These are phyloP conservation scores for Neolamprologus variostigma DNA, from an alignment of 2,113 vertebrate genomes.

Conservation along the genomic window DNA sequence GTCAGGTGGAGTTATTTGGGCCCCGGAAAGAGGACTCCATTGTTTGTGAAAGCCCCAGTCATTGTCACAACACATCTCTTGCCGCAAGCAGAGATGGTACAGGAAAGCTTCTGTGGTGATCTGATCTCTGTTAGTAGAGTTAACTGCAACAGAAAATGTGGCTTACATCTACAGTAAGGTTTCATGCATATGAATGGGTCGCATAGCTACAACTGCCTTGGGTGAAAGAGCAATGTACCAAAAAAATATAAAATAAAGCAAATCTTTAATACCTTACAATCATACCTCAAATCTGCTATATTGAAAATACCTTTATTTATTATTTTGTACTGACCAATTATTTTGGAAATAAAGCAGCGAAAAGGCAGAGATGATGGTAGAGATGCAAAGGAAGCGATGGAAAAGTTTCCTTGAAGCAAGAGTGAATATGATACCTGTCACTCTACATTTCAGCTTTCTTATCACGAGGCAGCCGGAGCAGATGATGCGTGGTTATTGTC, in stretches of 20 bases:
- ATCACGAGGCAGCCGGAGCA: neutral
- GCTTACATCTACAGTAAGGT: neutral
- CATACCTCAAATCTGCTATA: neutral
- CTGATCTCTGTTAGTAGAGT: constrained; percentile 36
- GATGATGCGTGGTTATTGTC: constrained; percentile 2
- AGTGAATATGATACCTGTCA: constrained; percentile 15
- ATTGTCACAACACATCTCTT: constrained; percentile 56
- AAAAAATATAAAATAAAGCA: neutral
- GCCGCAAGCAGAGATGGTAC: constrained; percentile 42
- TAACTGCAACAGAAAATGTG: neutral
- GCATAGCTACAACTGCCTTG: neutral
- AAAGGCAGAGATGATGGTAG: neutral
- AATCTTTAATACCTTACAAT: neutral
- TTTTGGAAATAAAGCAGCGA: neutral
- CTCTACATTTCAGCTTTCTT: constrained; percentile 1
- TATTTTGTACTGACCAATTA: neutral
- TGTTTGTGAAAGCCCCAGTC: constrained; percentile 54
- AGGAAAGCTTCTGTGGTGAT: constrained; percentile 44
- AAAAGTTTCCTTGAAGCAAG: neutral
- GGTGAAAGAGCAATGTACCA: neutral
- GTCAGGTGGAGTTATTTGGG: constrained; percentile 59
- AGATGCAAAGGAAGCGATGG: neutral
- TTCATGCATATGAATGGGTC: neutral
- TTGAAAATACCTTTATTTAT: neutral
- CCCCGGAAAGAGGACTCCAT: constrained; percentile 37